A percentile compares a stretch with the other conserved stretches of the same genome.
phyloP scores from a whole-genome alignment of 2,797 vertebrate species.

The Tenualosa ilisha region DNA sequence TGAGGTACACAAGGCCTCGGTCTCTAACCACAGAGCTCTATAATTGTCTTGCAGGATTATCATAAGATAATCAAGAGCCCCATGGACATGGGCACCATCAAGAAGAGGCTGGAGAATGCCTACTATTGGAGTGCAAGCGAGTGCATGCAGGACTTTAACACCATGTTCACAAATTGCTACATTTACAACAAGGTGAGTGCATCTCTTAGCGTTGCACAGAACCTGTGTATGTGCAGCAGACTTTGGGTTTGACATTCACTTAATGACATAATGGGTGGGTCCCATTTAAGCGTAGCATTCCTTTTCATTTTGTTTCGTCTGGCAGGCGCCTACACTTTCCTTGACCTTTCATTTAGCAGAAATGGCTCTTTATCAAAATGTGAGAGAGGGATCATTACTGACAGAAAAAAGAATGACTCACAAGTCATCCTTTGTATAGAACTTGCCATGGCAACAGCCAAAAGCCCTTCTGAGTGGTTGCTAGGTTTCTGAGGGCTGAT shows the following conservation, averaged over 20 bases:
- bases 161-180: conserved; percentile 99
- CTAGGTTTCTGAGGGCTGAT: conserved; percentile 13
- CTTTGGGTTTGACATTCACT: not conserved
- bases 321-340: not conserved
- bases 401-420: conserved; percentile 18
- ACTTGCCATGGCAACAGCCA: conserved; percentile 14
- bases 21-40: not conserved
- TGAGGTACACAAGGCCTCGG: not conserved
- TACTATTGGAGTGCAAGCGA: conserved; percentile 95
- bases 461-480: not conserved
- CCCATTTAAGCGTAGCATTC: not conserved
- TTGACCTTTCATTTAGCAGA: conserved; percentile 1
- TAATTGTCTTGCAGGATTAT: conserved; percentile 81
- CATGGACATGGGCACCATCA: conserved; percentile 99
- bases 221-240: not conserved
- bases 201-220: not conserved
- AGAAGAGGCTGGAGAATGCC: conserved; percentile 91
- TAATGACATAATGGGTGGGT: not conserved
- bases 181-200: conserved; percentile 93
- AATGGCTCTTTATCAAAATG: conserved; percentile 8
- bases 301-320: not conserved
- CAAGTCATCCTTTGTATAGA: conserved; percentile 16
- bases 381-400: not conserved
- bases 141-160: conserved; percentile 98
- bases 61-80: conserved; percentile 94